Base-by-base conservation (phyloP, 1,140 invertebrate genomes). In the Trichonephila clavipes region DNA sequence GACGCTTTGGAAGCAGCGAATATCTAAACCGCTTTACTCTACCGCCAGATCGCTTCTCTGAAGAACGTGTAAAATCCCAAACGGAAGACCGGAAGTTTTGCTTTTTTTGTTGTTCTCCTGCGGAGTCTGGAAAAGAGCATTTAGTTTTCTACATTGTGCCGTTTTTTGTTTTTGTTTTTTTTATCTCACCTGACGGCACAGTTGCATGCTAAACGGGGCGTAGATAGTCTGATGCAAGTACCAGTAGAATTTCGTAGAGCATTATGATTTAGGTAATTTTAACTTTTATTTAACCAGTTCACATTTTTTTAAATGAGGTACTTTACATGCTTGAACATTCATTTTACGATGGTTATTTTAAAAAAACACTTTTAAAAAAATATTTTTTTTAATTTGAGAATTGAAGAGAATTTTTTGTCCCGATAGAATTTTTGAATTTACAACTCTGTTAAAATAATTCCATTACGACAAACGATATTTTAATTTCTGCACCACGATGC, bases 51-150 rank as follows among this genome's bases (percentile, higher is more conserved):
- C 82, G 19, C 21, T 83, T 83, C 82, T 83, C 44, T n/a, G 82
- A 83, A 83, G 16, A 83, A 24, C 44, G 40, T 51, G 82, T 0
- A 83, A 83, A 83, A 83, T 59, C 82, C 44, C 40, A n/a, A 83
- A 24, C 82, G 82, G 82, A 83, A 83, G 82, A 77, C 72, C 72
- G 72, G 72, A 77, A 77, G 72, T 34, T 77, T 1, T 14, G 51
- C 24, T 69, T 40, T 28, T 77, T 28, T 34, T 69, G n/a, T 69
- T 77, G 72, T 18, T 77, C 72, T 77, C 72, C 72, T 18, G 72
- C 72, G 14, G 28, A 18, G 72, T 12, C 16, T 34, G 28, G 18
- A 77, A 40, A 28, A 2, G 34, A 77, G 34, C 72, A 4, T 64
- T 18, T 16, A 34, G 28, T 77, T 77, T 40, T 28, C 34, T 34